phyloP scores from a whole-genome alignment of 1,140 invertebrate species.

The Drosophila auraria region DNA sequence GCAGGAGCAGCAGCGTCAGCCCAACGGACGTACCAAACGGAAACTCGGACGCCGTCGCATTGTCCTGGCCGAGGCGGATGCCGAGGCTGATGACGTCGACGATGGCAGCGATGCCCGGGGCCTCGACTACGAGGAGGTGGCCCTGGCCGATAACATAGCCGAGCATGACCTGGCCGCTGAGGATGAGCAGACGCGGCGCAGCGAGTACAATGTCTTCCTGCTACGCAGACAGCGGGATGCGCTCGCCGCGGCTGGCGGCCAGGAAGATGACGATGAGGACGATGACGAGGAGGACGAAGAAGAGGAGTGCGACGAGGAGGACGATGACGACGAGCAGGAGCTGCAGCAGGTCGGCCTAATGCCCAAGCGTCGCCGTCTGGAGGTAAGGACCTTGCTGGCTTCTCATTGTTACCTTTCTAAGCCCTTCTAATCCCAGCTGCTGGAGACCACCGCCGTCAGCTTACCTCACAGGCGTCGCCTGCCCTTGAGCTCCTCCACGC shows the following conservation, averaged over 20 bases:
- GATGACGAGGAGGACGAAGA: slow-evolving; percentile 52
- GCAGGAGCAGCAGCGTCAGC: slow-evolving; percentile 29
- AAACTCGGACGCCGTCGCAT: slow-evolving; percentile 71
- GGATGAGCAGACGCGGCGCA: slow-evolving; percentile 68
- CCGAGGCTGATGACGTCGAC: slow-evolving; percentile 64
- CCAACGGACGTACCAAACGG: slow-evolving; percentile 31
- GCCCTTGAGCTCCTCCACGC: slow-evolving; percentile 53
- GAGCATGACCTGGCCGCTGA: slow-evolving; percentile 71
- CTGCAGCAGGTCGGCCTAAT: background rate
- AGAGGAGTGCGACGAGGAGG: too few relatives aligned
- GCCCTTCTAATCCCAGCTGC: background rate
- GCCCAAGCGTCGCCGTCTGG: slow-evolving; percentile 36
- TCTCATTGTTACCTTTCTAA: too few relatives aligned
- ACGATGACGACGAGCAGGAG: slow-evolving; percentile 45
- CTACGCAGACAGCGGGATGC: slow-evolving; percentile 40
- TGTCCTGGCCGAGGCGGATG: slow-evolving; percentile 53
- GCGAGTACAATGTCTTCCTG: slow-evolving; percentile 62
- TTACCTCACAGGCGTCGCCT: slow-evolving; percentile 44
- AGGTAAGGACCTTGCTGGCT: slow-evolving; percentile 11
- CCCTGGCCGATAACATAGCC: slow-evolving; percentile 71
- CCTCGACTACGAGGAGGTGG: slow-evolving; percentile 69
- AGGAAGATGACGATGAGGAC: slow-evolving; percentile 47
- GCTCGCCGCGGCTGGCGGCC: slow-evolving; percentile 5
- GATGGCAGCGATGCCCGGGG: slow-evolving; percentile 54
- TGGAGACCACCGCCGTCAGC: slow-evolving; percentile 35